phyloP scores from a whole-genome alignment of 1,140 invertebrate genomes.

The Micrasema longulum region DNA sequence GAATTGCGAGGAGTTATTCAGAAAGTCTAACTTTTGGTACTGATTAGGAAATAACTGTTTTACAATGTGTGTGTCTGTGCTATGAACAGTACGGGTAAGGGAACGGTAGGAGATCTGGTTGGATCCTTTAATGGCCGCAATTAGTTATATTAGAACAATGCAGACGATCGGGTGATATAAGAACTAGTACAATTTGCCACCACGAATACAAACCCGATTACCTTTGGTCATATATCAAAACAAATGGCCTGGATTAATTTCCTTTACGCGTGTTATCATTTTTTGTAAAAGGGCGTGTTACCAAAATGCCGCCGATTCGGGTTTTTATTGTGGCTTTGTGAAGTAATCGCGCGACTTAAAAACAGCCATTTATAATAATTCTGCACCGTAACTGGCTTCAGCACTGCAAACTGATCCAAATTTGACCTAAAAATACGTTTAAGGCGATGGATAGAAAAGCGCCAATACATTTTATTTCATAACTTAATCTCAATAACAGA shows the following conservation, averaged over 20 bases:
- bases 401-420: too few species aligned
- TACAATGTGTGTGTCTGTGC: not conserved
- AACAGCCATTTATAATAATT: not conserved
- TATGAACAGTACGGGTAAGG: too few species aligned
- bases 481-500: too few species aligned
- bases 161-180: not conserved
- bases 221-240: constrained; percentile 22
- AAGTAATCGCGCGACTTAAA: constrained; percentile 7
- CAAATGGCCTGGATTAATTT: constrained; percentile 8
- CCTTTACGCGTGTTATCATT: constrained; percentile 13
- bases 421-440: too few species aligned
- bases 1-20: too few species aligned
- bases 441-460: too few species aligned
- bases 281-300: not conserved
- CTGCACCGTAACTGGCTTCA: too few species aligned
- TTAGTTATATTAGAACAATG: constrained; percentile 30
- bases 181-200: constrained; percentile 21
- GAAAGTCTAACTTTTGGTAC: not conserved
- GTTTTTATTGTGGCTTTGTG: constrained; percentile 4
- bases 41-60: not conserved
- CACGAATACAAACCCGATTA: constrained; percentile 21
- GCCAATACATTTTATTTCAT: too few species aligned
- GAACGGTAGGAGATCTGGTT: too few species aligned
- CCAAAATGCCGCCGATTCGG: not conserved
- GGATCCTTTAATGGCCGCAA: constrained; percentile 13